Evolutionary conservation across 2,797 vertebrate species (phyloP), one percentile per base, ranked within the genome.

Genomic region (Microctenopoma steveboyesi): DNA sequence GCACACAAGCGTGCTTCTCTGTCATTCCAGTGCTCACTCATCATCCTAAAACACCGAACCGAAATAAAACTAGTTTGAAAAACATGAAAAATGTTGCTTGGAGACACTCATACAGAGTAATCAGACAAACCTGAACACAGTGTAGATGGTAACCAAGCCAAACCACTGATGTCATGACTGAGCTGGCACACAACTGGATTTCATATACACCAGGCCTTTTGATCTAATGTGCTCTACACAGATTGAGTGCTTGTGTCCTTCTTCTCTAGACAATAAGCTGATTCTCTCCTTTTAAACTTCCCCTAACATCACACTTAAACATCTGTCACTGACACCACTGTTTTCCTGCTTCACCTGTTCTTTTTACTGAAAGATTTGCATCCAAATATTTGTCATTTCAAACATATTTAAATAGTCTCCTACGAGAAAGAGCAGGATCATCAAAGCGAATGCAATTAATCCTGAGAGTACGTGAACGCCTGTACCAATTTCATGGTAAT

Each of bases 31-130:
- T 9, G 15, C 47, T 47, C 46, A 14, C 43, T 33, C 51, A 45
- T 64, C 18, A 3, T 46, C 42, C 5, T 25, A 35, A 59, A 33
- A 45, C 27, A 25, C 57, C 43, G 13, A 0, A 51, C 33, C 50
- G 14, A 35, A 7, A 57, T 62, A 64, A 61, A 53, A 3, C 63
- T 86, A 79, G 88, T 91, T 90, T 90, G 83, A 64, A 87, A 76
- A 90, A 89, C 84, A 88, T 62, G n/a, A 74, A 59, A 79, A 81
- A 61, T 79, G 88, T 88, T 89, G 88, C 87, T 65, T 45, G 64
- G 91, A 85, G 68, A 92, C 79, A 71, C 56, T 33, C 63, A 65
- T 68, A 71, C 75, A 74, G 72, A 62, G 82, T 63, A 85, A 90
- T 90, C 81, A 79, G 78, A 78, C 47, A 25, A 67, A 82, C 78